Evolutionary conservation across 2,888 invertebrate species (phyloP).

Genomic region (Tetragnatha montana): DNA sequence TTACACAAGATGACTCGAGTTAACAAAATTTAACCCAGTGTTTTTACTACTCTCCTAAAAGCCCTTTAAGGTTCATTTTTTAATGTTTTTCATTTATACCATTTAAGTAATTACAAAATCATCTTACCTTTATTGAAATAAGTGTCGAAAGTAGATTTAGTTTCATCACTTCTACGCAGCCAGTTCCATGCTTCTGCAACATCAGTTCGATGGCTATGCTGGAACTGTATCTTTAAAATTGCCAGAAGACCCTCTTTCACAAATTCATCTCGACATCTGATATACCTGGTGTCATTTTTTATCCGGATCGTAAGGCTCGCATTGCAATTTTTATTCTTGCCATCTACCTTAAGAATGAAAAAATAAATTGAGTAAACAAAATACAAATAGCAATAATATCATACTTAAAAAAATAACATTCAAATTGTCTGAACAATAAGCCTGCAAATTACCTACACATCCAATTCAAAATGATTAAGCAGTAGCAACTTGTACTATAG

Average conservation of each 20-base stretch:
- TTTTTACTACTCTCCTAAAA: background rate
- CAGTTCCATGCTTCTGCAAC: background rate
- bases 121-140: slow-evolving; percentile 5
- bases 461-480: too few species aligned
- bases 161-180: slow-evolving; percentile 3
- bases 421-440: too few species aligned
- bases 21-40: too few species aligned
- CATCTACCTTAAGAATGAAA: too few species aligned
- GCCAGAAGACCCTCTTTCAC: background rate
- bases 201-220: slow-evolving; percentile 3
- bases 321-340: slow-evolving; percentile 2
- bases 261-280: background rate
- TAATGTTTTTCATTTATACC: background rate
- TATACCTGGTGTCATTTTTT: background rate
- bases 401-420: too few species aligned
- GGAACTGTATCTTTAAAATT: background rate
- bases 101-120: background rate
- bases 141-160: background rate
- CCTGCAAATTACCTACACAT: too few species aligned
- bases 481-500: too few species aligned
- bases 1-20: background rate
- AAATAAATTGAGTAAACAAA: background rate
- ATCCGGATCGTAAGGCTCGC: background rate
- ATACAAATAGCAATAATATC: too few species aligned
- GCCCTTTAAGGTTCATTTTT: background rate